phyloP scores from a whole-genome alignment of 2,113 vertebrate genomes.

The Numenius arquata region DNA sequence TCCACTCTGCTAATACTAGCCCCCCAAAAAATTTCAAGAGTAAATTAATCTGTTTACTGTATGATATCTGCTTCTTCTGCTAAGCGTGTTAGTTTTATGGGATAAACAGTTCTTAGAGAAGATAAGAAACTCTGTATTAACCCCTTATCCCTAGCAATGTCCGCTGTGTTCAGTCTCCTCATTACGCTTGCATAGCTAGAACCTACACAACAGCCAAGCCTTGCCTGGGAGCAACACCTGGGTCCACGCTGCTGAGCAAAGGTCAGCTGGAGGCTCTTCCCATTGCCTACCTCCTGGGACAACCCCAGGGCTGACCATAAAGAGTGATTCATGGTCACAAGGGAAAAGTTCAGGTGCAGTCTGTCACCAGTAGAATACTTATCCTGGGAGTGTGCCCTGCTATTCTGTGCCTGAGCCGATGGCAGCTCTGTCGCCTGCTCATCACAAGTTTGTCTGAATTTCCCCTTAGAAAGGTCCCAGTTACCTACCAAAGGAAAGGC shows the following conservation, averaged over 20 bases:
- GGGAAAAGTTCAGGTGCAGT: neutral
- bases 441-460: neutral
- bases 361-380: neutral
- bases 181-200: accelerated
- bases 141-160: neutral
- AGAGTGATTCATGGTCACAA: neutral
- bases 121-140: neutral
- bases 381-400: neutral
- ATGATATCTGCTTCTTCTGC: neutral
- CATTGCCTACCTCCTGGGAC: neutral
- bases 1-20: neutral
- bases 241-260: neutral
- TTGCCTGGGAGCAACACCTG: neutral
- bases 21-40: neutral
- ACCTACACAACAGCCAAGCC: accelerated
- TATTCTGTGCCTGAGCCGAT: neutral
- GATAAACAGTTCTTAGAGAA: neutral
- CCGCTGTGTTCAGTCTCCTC: neutral
- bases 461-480: neutral
- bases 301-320: neutral
- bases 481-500: neutral
- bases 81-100: neutral
- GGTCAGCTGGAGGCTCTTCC: neutral
- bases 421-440: neutral
- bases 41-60: neutral